Percentiles rank a stretch among this genome's conserved stretches.
These are phyloP conservation scores for Ephestia elutella DNA, from an alignment of 1,140 invertebrate species.

Conservation along the genomic window DNA sequence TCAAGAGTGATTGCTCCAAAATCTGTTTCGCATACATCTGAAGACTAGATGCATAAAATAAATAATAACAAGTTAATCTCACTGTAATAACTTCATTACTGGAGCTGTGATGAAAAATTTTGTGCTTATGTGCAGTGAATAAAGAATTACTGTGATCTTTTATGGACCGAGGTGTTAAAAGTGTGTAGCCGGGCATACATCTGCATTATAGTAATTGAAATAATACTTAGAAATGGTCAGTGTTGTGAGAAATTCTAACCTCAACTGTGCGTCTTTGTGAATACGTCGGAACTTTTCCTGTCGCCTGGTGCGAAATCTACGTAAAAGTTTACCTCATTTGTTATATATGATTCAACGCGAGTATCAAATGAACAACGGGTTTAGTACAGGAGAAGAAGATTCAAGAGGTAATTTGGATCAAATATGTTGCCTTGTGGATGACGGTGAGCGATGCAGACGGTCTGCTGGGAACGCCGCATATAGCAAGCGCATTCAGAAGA, in stretches of 20 bases:
- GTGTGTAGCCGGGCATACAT: slow-evolving; percentile 18
- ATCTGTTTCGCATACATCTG: slow-evolving; percentile 1
- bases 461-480: slow-evolving; percentile 96
- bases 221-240: slow-evolving; percentile 40
- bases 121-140: slow-evolving; percentile 47
- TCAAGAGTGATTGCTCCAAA: neutral
- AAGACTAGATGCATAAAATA: slow-evolving; percentile 5
- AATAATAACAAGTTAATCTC: slow-evolving; percentile 21
- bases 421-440: slow-evolving; percentile 95
- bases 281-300: slow-evolving; percentile 52
- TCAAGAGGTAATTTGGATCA: slow-evolving; percentile 88
- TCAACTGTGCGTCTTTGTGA: slow-evolving; percentile 59
- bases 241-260: slow-evolving; percentile 64
- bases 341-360: slow-evolving; percentile 75
- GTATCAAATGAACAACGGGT: slow-evolving; percentile 84
- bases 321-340: slow-evolving; percentile 46
- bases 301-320: slow-evolving; percentile 46
- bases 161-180: slow-evolving; percentile 24
- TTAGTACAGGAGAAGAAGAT: slow-evolving; percentile 93
- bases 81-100: slow-evolving; percentile 16
- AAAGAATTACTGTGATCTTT: slow-evolving; percentile 24
- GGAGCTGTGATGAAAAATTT: slow-evolving; percentile 41
- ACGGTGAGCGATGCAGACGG: slow-evolving; percentile 87
- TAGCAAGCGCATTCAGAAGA: slow-evolving; percentile 97
- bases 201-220: slow-evolving; percentile 39